Conservation (phyloP, 2,797 vertebrate genomes). For the Spondyliosoma cantharus region DNA sequence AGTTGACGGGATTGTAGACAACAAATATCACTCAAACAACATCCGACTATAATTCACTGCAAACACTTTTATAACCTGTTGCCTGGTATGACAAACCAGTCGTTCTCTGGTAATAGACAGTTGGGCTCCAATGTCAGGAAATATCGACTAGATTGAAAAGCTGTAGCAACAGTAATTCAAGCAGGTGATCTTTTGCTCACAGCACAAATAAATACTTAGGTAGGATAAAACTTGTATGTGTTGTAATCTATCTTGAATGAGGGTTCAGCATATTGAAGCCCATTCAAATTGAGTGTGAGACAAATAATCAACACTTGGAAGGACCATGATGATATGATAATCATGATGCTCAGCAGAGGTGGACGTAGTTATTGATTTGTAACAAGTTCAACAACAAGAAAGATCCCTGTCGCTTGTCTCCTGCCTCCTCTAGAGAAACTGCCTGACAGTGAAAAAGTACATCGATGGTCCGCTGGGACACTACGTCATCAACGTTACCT, state of each 20-base stretch:
- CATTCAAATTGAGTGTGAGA: not conserved
- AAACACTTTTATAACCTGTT: no score
- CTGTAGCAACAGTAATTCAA: no score
- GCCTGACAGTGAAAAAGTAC: slow-evolving; percentile 87
- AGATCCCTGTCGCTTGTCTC: not conserved
- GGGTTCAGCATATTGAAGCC: not conserved
- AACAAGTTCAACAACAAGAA: not conserved
- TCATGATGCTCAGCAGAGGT: not conserved
- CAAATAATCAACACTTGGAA: not conserved
- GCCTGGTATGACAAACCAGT: no score
- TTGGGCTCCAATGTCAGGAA: no score
- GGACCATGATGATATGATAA: not conserved
- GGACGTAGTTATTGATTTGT: not conserved
- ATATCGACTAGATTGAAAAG: no score
- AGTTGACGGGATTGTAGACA: no score
- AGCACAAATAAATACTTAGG: not conserved
- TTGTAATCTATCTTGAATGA: not conserved
- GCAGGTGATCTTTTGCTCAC: no score
- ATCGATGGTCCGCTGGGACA: slow-evolving; percentile 88
- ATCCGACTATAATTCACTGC: no score
- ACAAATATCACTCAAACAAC: no score
- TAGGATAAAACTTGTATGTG: not conserved
- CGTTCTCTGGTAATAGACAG: no score
- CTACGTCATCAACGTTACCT: slow-evolving; percentile 92
- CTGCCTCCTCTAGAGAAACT: slow-evolving; percentile 84